Evolutionary conservation across 2,888 invertebrate species (phyloP).

Genomic region (Molanna angustata): DNA sequence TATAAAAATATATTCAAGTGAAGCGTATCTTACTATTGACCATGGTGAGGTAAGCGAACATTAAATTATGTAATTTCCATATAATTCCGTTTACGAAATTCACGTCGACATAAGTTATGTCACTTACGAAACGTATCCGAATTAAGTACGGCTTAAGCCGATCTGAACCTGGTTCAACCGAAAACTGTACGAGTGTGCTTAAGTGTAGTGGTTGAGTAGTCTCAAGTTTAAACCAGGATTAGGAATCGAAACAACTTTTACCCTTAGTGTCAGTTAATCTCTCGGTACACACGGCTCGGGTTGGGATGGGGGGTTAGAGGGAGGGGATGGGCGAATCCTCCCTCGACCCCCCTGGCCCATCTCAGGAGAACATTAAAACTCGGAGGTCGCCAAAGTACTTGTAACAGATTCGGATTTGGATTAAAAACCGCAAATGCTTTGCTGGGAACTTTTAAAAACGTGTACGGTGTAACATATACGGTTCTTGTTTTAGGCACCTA

Average conservation of each 20-base stretch:
- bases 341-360: constrained; percentile 25
- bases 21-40: no score
- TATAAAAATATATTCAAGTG: no score
- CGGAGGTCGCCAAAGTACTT: constrained; percentile 16
- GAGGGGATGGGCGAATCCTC: no score
- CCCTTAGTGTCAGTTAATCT: constrained; percentile 17
- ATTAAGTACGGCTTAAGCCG: no score
- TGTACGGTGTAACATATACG: constrained; percentile 12
- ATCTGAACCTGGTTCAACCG: no score
- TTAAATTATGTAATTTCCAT: no score
- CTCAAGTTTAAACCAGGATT: constrained; percentile 15
- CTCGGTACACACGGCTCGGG: constrained; percentile 6
- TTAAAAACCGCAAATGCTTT: constrained; percentile 20
- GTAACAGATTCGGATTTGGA: constrained; percentile 16
- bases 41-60: no score
- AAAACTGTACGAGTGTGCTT: background rate
- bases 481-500: no score
- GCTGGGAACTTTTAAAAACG: constrained; percentile 7
- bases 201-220: constrained; percentile 1
- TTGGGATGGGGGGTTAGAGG: no score
- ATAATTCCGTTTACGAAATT: no score
- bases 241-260: constrained; percentile 15
- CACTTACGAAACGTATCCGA: no score
- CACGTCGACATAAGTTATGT: no score
- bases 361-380: constrained; percentile 25